Percentiles rank a stretch among this genome's conserved stretches.
These are phyloP conservation scores for Notamacropus eugenii DNA, from an alignment of 2,797 vertebrate genomes.

Conservation along the genomic window DNA sequence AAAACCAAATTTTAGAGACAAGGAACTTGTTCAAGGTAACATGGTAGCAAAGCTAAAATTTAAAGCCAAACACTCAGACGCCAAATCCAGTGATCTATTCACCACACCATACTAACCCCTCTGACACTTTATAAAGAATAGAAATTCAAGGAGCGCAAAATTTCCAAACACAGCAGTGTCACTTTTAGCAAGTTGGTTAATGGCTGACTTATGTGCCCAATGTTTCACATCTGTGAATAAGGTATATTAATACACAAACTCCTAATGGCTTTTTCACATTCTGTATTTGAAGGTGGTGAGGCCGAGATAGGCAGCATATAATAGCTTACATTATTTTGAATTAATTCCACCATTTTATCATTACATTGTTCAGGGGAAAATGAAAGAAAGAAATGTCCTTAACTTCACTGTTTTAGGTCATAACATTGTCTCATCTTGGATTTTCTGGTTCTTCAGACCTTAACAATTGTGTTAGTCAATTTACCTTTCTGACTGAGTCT, in stretches of 20 bases:
- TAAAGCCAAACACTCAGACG: not conserved
- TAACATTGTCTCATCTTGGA: not conserved
- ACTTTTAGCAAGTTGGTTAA: not conserved
- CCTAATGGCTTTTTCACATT: not conserved
- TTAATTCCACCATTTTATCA: not conserved
- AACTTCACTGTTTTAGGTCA: not conserved
- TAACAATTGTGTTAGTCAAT: not conserved
- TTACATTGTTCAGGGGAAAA: not conserved
- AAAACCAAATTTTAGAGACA: not conserved
- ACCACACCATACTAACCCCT: not conserved
- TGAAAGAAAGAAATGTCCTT: not conserved
- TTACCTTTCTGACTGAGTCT: not conserved
- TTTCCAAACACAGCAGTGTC: not conserved
- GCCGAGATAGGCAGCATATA: not conserved
- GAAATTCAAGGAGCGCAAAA: not conserved
- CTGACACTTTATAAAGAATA: not conserved
- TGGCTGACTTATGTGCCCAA: not conserved
- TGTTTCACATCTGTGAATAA: not conserved
- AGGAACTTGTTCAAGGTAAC: not conserved
- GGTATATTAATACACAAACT: not conserved
- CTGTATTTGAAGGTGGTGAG: not conserved
- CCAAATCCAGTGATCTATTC: not conserved
- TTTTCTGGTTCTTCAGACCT: not conserved
- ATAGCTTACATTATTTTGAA: not conserved
- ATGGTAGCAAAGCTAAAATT: not conserved